Conservation (phyloP, 2,113 vertebrate genomes). For the Hyaena hyaena region DNA sequence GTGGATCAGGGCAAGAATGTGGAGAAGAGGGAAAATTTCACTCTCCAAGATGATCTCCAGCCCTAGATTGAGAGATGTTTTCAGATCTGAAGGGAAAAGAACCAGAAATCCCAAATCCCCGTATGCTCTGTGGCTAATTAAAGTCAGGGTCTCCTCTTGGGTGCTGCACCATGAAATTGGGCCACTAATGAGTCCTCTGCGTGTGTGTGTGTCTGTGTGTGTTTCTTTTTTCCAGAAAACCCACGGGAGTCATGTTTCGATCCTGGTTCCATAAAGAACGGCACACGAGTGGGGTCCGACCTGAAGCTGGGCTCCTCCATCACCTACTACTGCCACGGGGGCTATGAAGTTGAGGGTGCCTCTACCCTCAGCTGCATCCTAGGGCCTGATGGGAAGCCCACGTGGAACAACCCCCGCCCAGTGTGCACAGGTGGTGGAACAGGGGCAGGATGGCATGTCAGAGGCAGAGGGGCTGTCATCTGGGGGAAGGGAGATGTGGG, state of each 20-base stretch:
- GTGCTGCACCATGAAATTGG: background rate
- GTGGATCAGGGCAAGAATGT: background rate
- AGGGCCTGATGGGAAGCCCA: constrained; percentile 94
- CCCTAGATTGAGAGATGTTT: background rate
- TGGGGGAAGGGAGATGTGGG: too few relatives aligned
- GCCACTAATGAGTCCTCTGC: background rate
- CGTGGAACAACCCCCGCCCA: constrained; percentile 95
- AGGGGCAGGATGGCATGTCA: accelerated
- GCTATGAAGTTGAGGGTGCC: constrained; percentile 94
- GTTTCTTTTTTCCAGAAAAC: constrained; percentile 89
- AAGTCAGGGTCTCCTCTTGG: background rate
- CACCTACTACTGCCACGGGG: constrained; percentile 96
- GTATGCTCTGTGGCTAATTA: background rate
- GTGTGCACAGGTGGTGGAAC: constrained; percentile 92
- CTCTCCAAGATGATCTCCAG: background rate
- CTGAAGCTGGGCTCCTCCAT: constrained; percentile 95
- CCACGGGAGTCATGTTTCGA: constrained; percentile 99
- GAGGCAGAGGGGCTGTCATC: background rate
- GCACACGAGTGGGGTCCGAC: constrained; percentile 92
- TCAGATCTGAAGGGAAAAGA: background rate
- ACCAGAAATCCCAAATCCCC: background rate
- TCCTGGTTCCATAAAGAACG: constrained; percentile 93
- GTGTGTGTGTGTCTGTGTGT: background rate
- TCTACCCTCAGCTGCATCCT: constrained; percentile 95
- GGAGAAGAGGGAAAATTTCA: background rate